Percentiles rank a stretch among this genome's conserved stretches.
Conservation (phyloP, 2,888 invertebrate genomes). For the Petrophora chlorosata region DNA sequence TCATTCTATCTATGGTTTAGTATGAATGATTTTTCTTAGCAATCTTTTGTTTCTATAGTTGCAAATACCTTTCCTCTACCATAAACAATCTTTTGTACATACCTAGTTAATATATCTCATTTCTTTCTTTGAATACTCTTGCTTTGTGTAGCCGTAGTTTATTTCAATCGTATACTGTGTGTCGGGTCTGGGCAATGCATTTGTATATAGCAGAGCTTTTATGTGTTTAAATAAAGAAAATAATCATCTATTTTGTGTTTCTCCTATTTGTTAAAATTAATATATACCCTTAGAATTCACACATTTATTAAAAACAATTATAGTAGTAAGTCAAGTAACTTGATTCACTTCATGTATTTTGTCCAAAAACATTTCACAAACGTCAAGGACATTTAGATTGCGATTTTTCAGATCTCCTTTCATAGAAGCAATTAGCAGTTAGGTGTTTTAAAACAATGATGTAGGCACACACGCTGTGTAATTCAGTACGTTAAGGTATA, state of each 20-base stretch:
- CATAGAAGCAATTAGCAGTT: slow-evolving; percentile 16
- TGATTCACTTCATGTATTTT: too few species aligned
- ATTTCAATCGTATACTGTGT: not conserved
- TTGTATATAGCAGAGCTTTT: slow-evolving; percentile 37
- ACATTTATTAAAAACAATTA: too few species aligned
- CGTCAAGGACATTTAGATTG: slow-evolving; percentile 17
- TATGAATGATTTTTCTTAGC: not conserved
- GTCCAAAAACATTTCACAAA: slow-evolving; percentile 8
- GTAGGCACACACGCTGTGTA: slow-evolving; percentile 44
- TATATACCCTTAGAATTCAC: too few species aligned
- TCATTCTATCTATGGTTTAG: not conserved
- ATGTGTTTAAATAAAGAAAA: slow-evolving; percentile 25
- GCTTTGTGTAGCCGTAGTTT: slow-evolving; percentile 1
- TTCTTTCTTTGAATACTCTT: not conserved
- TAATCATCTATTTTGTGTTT: not conserved
- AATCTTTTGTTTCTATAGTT: not conserved
- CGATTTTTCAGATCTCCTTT: slow-evolving; percentile 21
- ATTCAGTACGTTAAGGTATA: slow-evolving; percentile 44
- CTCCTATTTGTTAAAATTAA: too few species aligned
- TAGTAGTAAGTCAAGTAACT: too few species aligned
- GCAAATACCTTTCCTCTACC: not conserved
- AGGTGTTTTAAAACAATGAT: slow-evolving; percentile 38
- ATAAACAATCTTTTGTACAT: slow-evolving; percentile 15
- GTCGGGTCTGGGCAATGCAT: slow-evolving; percentile 34
- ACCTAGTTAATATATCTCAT: not conserved